Evolutionary conservation across 1,140 invertebrate species (phyloP), one percentile per base, ranked within the genome.

Genomic region (Cyphomyrmex costatus): DNA sequence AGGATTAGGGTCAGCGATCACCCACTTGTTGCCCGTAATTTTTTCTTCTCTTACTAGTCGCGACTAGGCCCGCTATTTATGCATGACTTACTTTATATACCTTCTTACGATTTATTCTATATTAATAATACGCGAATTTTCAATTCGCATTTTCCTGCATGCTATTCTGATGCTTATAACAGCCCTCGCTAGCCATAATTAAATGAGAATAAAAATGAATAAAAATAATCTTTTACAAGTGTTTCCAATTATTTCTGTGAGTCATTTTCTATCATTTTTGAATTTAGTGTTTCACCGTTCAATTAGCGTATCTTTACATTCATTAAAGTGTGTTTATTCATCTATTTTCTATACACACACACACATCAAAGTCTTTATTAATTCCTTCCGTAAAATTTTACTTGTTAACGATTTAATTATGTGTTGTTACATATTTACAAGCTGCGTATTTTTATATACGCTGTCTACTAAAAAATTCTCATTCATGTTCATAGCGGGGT

Each of bases 11-110:
- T 86, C 85, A 86, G 42, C 76, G 63, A 86, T 61, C 77, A 51
- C 70, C 86, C 70, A 87, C 86, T 87, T 87, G 86, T 87, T 87
- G 86, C 80, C 86, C 71, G 65, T 66, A 66, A 87, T 85, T 85
- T 85, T 80, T 86, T 83, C 53, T 36, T 36, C 30, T 30, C n/a
- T 24, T 65, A 60, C 58, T 42, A 71, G 19, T 21, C 51, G 53
- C 36, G 53, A 53, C 33, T 56, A 56, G 21, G 19, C 30, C 51
- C 1, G 16, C 36, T 42, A 27, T 21, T 82, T 49, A 30, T 33
- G 56, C 56, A 49, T 21, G 21, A 24, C 49, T 27, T 33, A 53
- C 51, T 71, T 80, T 10, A 30, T 10, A 30, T 73, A 66, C 51
- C 14, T 61, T 24, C 53, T 83, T 83, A 73, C 24, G 30, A 19